These are phyloP conservation scores for Apodemus speciosus DNA, from an alignment of 2,113 vertebrate genomes.

Conservation along the genomic window DNA sequence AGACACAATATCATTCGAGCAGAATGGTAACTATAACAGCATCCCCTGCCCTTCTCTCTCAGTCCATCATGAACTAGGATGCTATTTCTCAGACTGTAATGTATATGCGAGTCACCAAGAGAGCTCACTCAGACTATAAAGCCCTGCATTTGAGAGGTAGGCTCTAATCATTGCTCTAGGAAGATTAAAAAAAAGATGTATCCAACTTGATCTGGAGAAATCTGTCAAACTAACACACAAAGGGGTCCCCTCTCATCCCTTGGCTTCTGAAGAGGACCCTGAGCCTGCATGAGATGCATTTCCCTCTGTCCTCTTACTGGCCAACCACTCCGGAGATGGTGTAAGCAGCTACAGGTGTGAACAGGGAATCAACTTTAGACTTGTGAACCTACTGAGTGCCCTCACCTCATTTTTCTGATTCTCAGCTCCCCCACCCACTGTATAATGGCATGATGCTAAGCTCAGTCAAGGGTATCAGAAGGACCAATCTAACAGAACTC, in stretches of 20 bases:
- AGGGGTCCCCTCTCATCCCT: not conserved
- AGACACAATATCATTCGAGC: not conserved
- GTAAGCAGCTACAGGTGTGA: not conserved
- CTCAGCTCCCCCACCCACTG: not conserved
- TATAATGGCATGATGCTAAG: not conserved
- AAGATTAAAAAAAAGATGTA: not conserved
- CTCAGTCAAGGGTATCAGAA: not conserved
- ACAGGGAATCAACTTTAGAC: not conserved
- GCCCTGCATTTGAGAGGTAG: not conserved
- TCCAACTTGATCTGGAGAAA: not conserved
- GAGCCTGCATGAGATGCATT: rapidly evolving
- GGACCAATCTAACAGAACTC: not conserved
- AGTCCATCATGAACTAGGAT: not conserved
- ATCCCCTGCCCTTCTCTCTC: not conserved
- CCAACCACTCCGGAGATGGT: rapidly evolving
- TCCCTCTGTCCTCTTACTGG: not conserved
- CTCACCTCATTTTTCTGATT: not conserved
- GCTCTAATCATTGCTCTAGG: not conserved
- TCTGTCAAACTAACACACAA: not conserved
- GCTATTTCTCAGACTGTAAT: not conserved
- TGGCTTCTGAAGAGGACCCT: not conserved
- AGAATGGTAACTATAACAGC: not conserved
- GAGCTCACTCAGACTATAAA: not conserved
- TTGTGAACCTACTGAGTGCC: not conserved
- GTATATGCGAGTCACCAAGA: not conserved